Base-by-base conservation (phyloP, 92 coral and sea anemone genomes). In the Umimayanthus chanpuru region DNA sequence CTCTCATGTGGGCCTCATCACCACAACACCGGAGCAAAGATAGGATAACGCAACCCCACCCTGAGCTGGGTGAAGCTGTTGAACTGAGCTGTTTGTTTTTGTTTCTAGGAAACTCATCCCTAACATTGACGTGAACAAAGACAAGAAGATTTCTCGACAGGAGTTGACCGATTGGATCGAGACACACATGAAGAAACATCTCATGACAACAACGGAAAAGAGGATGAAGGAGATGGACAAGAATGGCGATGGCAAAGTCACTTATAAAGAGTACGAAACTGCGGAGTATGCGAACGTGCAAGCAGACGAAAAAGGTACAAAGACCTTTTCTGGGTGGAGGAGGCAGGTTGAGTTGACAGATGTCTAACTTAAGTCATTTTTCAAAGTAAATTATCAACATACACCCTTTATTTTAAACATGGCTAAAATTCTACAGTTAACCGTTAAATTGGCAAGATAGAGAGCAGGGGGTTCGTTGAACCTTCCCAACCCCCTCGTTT, bases 141-240 rank as follows among this genome's bases (percentile, higher is more conserved):
- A 95, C 91, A 86, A 81, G 90, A 88, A 93, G 68, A 70, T 95
- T 2, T 93, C 98, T 5, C 87, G 68, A n/a, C 86, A 81, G 55
- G 98, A 95, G 78, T 67, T 95, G 30, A 40, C 64, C 1, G 94
- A 90, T 18, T 95, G 98, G 98, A 92, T 95, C 20, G 98, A 90
- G 43, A 93, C 89, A 28, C 92, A 95, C 92, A 92, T 93, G 93
- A 86, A 79, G 36, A 90, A 92, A 67, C 98, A 95, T 70, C 93
- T 93, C 47, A 40, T 77, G 41, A 88, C 82, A 23, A 85, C 84
- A 21, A 86, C 94, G 1, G 92, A 87, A 9, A 6, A 11, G 26
- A 88, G 93, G 85, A 82, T 95, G 89, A 72, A 64, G 44, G 93
- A 93, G 41, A 56, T 93, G 72, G 98, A 95, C 89, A 90, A 88